Percentiles rank a stretch among this genome's conserved stretches.
Conservation (phyloP, 2,113 vertebrate species). For the Anolis carolinensis region DNA sequence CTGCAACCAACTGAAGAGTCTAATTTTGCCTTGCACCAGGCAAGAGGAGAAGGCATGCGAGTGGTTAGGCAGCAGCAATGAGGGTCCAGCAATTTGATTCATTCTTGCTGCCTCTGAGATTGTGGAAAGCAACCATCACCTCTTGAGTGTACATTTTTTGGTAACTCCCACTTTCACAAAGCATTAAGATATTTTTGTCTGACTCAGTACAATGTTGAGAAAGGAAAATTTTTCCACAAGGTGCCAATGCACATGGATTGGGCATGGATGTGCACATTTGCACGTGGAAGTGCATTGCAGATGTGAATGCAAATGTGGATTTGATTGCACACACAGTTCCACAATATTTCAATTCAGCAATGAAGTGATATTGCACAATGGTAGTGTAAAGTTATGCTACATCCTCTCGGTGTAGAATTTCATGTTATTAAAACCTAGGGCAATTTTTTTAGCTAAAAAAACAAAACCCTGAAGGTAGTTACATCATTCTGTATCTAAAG, state of each 20-base stretch:
- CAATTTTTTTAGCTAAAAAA: background rate
- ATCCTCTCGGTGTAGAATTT: too few relatives aligned
- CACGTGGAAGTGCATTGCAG: too few relatives aligned
- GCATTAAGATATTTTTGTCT: too few relatives aligned
- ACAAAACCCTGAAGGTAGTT: background rate
- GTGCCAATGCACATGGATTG: too few relatives aligned
- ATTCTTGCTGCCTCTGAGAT: background rate
- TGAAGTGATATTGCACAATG: too few relatives aligned
- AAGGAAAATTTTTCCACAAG: too few relatives aligned
- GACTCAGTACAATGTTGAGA: too few relatives aligned
- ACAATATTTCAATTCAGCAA: background rate
- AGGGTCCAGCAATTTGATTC: background rate
- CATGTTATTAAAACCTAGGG: too few relatives aligned
- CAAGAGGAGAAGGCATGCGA: background rate
- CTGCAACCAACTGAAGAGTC: background rate
- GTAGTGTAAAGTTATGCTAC: background rate
- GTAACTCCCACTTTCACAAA: too few relatives aligned
- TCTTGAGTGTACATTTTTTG: background rate
- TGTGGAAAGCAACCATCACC: background rate
- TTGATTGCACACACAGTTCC: too few relatives aligned
- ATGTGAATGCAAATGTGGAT: too few relatives aligned
- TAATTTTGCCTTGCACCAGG: background rate
- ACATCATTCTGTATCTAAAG: background rate
- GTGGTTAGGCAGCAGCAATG: background rate
- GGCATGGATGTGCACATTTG: too few relatives aligned